These are phyloP conservation scores for Microchrysa polita DNA, from an alignment of 2,888 invertebrate species.

Conservation along the genomic window DNA sequence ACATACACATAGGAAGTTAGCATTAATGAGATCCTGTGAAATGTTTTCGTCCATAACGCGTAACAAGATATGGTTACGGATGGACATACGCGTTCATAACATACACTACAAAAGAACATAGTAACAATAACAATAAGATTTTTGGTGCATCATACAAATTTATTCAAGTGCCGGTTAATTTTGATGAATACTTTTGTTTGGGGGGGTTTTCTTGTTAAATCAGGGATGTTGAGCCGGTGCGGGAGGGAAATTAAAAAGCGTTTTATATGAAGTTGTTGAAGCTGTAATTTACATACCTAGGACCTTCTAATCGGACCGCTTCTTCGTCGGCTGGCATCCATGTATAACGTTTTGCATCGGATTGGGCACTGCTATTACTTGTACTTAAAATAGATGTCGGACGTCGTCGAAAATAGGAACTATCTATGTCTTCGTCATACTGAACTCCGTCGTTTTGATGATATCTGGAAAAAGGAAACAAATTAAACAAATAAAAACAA, in stretches of 20 bases:
- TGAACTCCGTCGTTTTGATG: slow-evolving; percentile 70
- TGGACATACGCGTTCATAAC: too few relatives aligned
- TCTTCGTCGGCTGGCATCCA: slow-evolving; percentile 83
- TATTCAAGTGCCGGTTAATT: slow-evolving; percentile 31
- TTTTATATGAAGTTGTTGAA: neutral
- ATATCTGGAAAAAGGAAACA: slow-evolving; percentile 44
- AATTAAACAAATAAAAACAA: too few relatives aligned
- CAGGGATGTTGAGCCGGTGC: neutral
- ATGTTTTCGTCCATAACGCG: neutral
- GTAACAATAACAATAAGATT: too few relatives aligned
- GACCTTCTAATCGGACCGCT: slow-evolving; percentile 77
- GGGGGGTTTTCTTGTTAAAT: too few relatives aligned
- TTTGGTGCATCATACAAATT: slow-evolving; percentile 3
- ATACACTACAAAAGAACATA: too few relatives aligned
- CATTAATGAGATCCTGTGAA: slow-evolving; percentile 37
- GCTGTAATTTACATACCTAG: slow-evolving; percentile 66
- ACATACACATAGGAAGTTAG: slow-evolving; percentile 44
- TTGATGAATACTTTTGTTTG: neutral
- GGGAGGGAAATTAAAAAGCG: neutral
- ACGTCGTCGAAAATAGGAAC: slow-evolving; percentile 82
- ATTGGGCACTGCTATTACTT: slow-evolving; percentile 55
- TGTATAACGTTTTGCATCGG: slow-evolving; percentile 77
- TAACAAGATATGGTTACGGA: neutral
- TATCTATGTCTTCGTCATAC: slow-evolving; percentile 78
- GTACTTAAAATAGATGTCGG: slow-evolving; percentile 79